A percentile compares a stretch with the other conserved stretches of the same genome.
Conservation (phyloP, 2,113 vertebrate genomes). For the Podarcis muralis region DNA sequence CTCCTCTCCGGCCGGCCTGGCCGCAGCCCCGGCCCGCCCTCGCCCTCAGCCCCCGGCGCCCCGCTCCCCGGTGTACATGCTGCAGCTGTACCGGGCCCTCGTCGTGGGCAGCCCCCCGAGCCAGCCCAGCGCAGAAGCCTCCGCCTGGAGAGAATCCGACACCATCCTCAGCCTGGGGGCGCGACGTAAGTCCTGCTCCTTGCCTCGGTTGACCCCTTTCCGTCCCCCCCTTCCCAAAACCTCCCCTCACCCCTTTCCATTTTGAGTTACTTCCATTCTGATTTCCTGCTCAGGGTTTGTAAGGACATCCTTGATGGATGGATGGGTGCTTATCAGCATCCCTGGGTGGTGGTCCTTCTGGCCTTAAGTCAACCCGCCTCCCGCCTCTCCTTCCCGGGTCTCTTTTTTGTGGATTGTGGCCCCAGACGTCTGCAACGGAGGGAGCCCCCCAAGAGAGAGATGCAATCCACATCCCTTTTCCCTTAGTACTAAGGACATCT, state of each 20-base stretch:
- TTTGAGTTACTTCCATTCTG: too few species aligned
- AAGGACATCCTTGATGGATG: background rate
- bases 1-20: background rate
- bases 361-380: slow-evolving; percentile 65
- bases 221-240: too few species aligned
- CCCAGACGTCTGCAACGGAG: slow-evolving; percentile 74
- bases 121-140: slow-evolving; percentile 44
- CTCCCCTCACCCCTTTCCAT: too few species aligned
- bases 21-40: slow-evolving; percentile 21
- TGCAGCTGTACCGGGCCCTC: slow-evolving; percentile 84
- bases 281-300: background rate
- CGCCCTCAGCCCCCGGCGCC: slow-evolving; percentile 38
- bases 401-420: slow-evolving; percentile 77
- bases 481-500: slow-evolving; percentile 68
- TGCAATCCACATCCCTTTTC: slow-evolving; percentile 78
- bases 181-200: slow-evolving; percentile 74
- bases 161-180: slow-evolving; percentile 81
- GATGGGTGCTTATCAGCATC: slow-evolving; percentile 62
- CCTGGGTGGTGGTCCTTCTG: slow-evolving; percentile 59
- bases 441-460: slow-evolving; percentile 43
- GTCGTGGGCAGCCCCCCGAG: slow-evolving; percentile 24
- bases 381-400: slow-evolving; percentile 61
- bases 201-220: too few species aligned
- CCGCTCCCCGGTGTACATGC: slow-evolving; percentile 81
- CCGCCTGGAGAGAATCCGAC: slow-evolving; percentile 67